Percentiles rank a stretch among this genome's conserved stretches.
Conservation (phyloP, 2,113 vertebrate genomes). For the Cricetomys ansorgei region DNA sequence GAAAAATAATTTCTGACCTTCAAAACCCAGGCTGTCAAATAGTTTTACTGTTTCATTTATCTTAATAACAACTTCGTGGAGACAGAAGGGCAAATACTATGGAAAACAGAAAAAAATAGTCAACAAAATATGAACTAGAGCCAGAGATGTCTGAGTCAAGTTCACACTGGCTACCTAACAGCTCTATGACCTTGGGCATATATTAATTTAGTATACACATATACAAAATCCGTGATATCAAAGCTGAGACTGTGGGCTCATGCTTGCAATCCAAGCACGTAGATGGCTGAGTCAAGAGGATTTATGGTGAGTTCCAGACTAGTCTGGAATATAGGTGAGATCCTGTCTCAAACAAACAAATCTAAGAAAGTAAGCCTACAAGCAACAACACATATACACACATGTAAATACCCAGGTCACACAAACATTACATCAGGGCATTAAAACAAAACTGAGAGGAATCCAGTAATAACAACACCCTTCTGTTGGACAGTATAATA, state of each 20-base stretch:
- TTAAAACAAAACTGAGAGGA: slow-evolving; percentile 23
- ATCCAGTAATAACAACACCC: not conserved
- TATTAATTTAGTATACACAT: not conserved
- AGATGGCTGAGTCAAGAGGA: not conserved
- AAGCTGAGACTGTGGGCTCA: not conserved
- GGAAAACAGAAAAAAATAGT: not conserved
- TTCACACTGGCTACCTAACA: slow-evolving; percentile 9
- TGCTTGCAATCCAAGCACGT: not conserved
- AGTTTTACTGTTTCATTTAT: not conserved
- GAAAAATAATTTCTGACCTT: slow-evolving; percentile 18
- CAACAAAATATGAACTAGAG: not conserved
- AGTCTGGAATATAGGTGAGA: not conserved
- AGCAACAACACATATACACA: not conserved
- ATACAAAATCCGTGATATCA: not conserved
- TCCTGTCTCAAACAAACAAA: not conserved
- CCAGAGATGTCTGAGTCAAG: not conserved
- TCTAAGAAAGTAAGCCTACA: not conserved
- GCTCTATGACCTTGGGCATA: not conserved
- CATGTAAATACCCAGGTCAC: not conserved
- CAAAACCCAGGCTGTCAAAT: not conserved
- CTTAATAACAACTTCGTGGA: not conserved
- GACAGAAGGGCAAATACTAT: not conserved
- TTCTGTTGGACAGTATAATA: not conserved
- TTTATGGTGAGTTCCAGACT: not conserved
- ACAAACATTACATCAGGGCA: not conserved